Conservation (phyloP, 2,113 vertebrate genomes). For the Megaleporinus macrocephalus region DNA sequence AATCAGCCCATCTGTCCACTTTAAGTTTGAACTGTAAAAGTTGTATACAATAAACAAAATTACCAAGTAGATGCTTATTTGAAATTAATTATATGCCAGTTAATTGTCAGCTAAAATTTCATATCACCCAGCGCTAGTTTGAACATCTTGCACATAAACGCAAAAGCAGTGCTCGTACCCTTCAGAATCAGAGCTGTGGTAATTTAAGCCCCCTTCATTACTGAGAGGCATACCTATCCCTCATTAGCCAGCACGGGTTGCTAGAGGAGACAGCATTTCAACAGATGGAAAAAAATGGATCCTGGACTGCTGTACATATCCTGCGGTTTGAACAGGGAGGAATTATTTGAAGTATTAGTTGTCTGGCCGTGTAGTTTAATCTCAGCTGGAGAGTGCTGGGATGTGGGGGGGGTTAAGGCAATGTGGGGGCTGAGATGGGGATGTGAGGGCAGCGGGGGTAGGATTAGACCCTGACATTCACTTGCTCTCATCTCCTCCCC, state of each 20-base stretch:
- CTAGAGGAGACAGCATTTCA: constrained; percentile 7
- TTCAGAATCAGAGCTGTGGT: background rate
- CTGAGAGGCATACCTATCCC: constrained; percentile 6
- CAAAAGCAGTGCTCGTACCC: constrained; percentile 1
- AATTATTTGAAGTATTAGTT: constrained; percentile 48
- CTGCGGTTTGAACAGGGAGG: background rate
- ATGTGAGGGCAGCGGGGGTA: constrained; percentile 48
- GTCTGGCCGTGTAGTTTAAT: constrained; percentile 42
- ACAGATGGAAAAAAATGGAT: constrained; percentile 4
- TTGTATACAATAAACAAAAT: no score
- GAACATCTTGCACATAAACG: constrained; percentile 17
- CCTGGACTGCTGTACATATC: constrained; percentile 6
- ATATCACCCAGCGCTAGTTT: background rate
- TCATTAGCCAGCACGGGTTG: constrained; percentile 19
- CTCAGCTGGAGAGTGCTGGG: constrained; percentile 37
- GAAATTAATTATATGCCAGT: no score
- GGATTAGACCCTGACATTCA: constrained; percentile 74
- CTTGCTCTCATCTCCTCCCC: constrained; percentile 55
- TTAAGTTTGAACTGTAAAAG: no score
- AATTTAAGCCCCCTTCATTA: constrained; percentile 29
- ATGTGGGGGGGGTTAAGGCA: constrained; percentile 34
- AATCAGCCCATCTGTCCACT: no score
- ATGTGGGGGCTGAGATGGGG: constrained; percentile 36
- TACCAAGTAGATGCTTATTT: no score
- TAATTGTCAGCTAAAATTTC: no score